Evolutionary conservation across 2,888 invertebrate genomes (phyloP), one percentile per base, ranked within the genome.

Genomic region (Disparrhopalites patrizii): DNA sequence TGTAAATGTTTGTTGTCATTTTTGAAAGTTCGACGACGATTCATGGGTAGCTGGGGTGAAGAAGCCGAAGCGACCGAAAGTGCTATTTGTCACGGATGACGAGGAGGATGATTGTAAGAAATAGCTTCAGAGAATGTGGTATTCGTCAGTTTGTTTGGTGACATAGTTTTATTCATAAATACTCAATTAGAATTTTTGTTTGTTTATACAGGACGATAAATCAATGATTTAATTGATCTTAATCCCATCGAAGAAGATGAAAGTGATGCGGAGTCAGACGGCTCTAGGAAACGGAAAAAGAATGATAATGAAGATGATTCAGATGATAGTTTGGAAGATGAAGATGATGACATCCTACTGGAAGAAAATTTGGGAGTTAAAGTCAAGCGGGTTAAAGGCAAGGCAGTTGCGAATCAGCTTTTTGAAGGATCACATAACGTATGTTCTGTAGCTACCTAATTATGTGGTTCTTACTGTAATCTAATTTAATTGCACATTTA

Each of bases 301-400:
- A 91, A 90, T 75, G 90, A 90, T 79, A 87, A 87, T 78, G 73
- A 73, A 18, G 91, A 93, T 77, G 89, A 90, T 75, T 90, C 90
- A 78, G 91, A 93, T 77, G 82, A 90, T 65, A 93, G 93, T 80
- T 95, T 96, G 79, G 84, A 95, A 62, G 81, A 99, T 23, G 96
- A 97, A 79, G 98, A 99, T 78, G 99, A 99, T 77, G 99, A 99
- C 83, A 93, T 95, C 79, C 98, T 96, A 79, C 84, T 99, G 47
- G 96, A 98, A 79, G 98, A 98, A 80, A 98, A 99, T 85, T 85
- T 96, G 77, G 98, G 98, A 69, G 91, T 93, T 1, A 95, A 95
- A 86, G 89, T 96, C 70, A 81, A 87, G 79, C 85, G 91, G 79
- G 92, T 92, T 82, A 80, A 91, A 70, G 83, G 91, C 69, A 93